Base-by-base conservation (phyloP, 1,140 invertebrate genomes). In the Nylanderia fulva region DNA sequence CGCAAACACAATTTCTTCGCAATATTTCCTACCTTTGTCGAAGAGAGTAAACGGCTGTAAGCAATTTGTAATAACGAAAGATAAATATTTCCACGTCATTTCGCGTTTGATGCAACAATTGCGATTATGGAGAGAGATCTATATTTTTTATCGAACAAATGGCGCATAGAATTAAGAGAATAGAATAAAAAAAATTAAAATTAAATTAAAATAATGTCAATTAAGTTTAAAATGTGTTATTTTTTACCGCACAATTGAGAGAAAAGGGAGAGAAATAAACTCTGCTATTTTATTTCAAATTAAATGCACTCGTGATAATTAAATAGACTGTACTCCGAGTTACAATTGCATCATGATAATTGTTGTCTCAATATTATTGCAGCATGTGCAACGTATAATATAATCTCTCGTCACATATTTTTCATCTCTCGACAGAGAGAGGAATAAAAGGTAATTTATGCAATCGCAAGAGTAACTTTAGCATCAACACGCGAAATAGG, bases 51-150 rank as follows among this genome's bases (percentile, higher is more conserved):
- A 79, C 27, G 36, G 18, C 24, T 42, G 21, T 29, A 69, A 69
- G 48, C 48, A 66, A 71, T 29, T 29, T 13, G 60, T 66, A 66
- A 77, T 63, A 42, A 56, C 36, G 72, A 48, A 13, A 45, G 39
- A 77, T 33, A 39, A 64, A 77, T n/a, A n/a, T 48, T 77, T 68
- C 21, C 36, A 2, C 33, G n/a, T 39, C 11, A n/a, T 29, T 61
- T 76, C 13, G 5, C 11, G 7, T 77, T 7, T 11, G 24, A 18
- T 2, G n/a, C 33, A 13, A 56, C 15, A n/a, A n/a, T n/a, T n/a
- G 3, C 8, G 2, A 9, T 33, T 52, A 2, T 13, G 4, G 4
- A 18, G 13, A 18, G 13, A 45, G 15, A 63, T 63, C 36, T 63
- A 18, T 36, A 21, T 27, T 15, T 64, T 42, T 36, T 66, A 7